Evolutionary conservation across 1,140 invertebrate genomes (phyloP).

Genomic region (Scaptomyza hsui): DNA sequence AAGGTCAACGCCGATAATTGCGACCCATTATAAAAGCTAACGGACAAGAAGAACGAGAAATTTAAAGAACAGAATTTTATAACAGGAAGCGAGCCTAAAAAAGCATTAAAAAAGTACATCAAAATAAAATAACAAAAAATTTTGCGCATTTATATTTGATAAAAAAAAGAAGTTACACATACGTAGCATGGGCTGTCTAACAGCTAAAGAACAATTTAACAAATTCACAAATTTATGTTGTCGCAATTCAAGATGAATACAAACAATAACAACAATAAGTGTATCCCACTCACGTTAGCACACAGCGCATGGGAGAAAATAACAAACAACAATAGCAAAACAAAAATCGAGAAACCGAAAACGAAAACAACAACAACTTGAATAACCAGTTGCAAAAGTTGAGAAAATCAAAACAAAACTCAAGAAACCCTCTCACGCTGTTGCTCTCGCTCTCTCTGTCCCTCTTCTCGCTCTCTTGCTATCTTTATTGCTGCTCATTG

Average conservation of each 20-base stretch:
- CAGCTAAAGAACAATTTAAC: background rate
- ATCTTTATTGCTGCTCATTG: slow-evolving; percentile 1
- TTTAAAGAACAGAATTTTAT: background rate
- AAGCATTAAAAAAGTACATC: no score
- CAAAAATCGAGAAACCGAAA: slow-evolving; percentile 34
- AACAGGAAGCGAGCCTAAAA: background rate
- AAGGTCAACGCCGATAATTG: slow-evolving; percentile 73
- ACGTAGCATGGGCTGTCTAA: background rate
- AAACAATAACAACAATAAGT: slow-evolving; percentile 1
- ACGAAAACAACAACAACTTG: slow-evolving; percentile 38
- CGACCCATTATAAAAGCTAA: slow-evolving; percentile 27
- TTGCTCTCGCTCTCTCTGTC: slow-evolving; percentile 2
- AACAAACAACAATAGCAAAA: slow-evolving; percentile 40
- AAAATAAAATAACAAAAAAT: slow-evolving; percentile 1
- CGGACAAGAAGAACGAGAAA: background rate
- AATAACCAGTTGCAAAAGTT: slow-evolving; percentile 66
- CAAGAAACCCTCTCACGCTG: slow-evolving; percentile 43
- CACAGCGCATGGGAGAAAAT: slow-evolving; percentile 17
- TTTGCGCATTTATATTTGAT: background rate
- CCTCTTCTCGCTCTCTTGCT: background rate
- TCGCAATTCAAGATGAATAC: slow-evolving; percentile 21
- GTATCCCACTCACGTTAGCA: no score
- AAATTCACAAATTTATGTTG: background rate
- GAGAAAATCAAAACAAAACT: slow-evolving; percentile 70
- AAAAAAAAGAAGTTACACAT: slow-evolving; percentile 12